These are phyloP conservation scores for Nothoprocta perdicaria DNA, from an alignment of 2,113 vertebrate species.

Conservation along the genomic window DNA sequence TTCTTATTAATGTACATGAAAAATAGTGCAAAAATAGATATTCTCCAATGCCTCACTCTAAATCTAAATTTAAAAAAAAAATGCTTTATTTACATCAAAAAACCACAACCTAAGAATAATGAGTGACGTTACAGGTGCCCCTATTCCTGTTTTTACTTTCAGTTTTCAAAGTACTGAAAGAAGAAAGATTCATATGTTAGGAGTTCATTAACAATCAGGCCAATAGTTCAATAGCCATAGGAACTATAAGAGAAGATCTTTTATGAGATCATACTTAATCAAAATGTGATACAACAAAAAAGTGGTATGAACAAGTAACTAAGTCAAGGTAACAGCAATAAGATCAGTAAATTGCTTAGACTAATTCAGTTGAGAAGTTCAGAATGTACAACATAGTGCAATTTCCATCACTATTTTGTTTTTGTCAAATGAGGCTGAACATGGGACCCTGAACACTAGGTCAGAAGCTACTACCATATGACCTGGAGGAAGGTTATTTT, in stretches of 20 bases:
- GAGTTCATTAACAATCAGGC: not conserved
- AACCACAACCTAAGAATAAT: not conserved
- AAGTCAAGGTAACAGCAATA: not conserved
- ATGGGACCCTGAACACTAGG: not conserved
- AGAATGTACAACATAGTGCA: not conserved
- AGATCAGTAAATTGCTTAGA: not conserved
- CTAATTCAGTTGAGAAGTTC: not conserved
- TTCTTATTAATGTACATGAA: not conserved
- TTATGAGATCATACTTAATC: not conserved
- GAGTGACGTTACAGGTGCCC: not conserved
- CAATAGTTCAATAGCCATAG: not conserved
- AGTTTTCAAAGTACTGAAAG: not conserved
- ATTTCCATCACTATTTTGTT: no score
- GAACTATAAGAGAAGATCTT: not conserved
- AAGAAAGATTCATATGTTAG: not conserved
- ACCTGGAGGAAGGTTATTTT: not conserved
- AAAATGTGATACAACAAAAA: not conserved
- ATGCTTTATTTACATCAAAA: not conserved
- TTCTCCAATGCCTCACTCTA: not conserved
- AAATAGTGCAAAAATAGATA: not conserved
- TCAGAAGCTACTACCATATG: not conserved
- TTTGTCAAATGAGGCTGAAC: not conserved
- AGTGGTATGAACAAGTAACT: not conserved
- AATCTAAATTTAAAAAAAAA: constrained; percentile 28
- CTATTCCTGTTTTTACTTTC: not conserved